Conservation (phyloP, 2,797 vertebrate genomes). For the Phrynocephalus forsythii region DNA sequence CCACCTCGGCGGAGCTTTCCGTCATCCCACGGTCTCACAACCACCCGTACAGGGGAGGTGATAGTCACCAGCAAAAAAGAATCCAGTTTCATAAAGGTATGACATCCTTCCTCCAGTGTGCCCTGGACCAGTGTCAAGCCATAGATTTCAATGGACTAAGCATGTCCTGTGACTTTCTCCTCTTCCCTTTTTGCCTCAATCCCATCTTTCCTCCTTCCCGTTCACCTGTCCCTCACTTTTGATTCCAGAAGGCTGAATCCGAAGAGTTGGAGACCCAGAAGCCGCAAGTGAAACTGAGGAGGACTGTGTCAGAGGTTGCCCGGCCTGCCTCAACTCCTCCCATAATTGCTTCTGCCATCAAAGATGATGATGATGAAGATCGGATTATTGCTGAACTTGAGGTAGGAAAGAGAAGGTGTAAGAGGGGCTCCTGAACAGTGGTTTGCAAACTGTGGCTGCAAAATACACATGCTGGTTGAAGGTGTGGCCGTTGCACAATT, state of each 20-base stretch:
- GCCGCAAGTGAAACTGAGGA: conserved; percentile 91
- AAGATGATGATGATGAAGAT: conserved; percentile 89
- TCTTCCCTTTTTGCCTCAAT: not conserved
- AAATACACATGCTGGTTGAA: not conserved
- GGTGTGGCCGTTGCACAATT: not conserved
- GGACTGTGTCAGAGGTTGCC: conserved; percentile 90
- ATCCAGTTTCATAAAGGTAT: conserved; percentile 78
- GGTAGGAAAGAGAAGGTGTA: conserved; percentile 76
- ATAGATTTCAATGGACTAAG: rapidly evolving
- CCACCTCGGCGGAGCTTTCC: conserved; percentile 96
- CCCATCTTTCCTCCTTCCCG: rapidly evolving
- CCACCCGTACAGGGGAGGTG: conserved; percentile 92
- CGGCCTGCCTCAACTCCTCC: conserved; percentile 94
- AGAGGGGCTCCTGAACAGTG: not conserved
- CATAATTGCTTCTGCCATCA: conserved; percentile 87
- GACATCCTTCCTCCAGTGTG: not conserved
- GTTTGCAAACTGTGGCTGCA: not conserved
- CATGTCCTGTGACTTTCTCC: not conserved
- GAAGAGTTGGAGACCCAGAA: conserved; percentile 92
- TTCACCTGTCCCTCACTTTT: not conserved
- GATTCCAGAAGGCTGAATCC: conserved; percentile 87
- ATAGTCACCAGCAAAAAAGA: conserved; percentile 92
- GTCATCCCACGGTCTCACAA: conserved; percentile 91
- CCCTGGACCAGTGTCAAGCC: not conserved
- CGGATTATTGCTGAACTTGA: conserved; percentile 89